Evolutionary conservation across 2,113 vertebrate genomes (phyloP).

Genomic region (Ascaphus truei): DNA sequence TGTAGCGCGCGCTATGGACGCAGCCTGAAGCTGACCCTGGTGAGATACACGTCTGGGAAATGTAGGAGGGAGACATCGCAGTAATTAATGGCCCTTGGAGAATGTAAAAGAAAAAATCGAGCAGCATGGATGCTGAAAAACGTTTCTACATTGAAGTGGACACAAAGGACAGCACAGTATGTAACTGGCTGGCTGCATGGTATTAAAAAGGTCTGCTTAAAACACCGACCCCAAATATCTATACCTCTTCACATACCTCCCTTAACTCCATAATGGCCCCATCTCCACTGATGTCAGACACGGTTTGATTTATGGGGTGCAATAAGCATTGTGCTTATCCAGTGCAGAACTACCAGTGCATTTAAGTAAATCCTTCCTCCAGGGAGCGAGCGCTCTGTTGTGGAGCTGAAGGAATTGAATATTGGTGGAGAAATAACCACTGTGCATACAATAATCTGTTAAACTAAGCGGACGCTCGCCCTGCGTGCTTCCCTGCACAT

Average conservation of each 20-base stretch:
- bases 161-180: not conserved
- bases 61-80: no score
- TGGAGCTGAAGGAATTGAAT: not conserved
- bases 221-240: not conserved
- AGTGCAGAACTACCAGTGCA: not conserved
- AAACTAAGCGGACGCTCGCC: not conserved
- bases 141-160: no score
- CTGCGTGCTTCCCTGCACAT: no score
- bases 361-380: not conserved
- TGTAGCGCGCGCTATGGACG: no score
- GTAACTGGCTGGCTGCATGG: not conserved
- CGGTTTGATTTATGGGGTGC: not conserved
- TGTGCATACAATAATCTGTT: not conserved
- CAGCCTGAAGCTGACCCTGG: no score
- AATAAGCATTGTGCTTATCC: not conserved
- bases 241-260: constrained; percentile 20
- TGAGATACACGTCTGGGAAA: no score
- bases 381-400: not conserved
- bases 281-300: not conserved
- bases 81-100: no score
- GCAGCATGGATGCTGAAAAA: no score
- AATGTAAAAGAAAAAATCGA: no score
- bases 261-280: not conserved
- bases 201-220: not conserved
- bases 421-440: not conserved